Conservation (phyloP, 2,113 vertebrate species). For the Probosciger aterrimus region DNA sequence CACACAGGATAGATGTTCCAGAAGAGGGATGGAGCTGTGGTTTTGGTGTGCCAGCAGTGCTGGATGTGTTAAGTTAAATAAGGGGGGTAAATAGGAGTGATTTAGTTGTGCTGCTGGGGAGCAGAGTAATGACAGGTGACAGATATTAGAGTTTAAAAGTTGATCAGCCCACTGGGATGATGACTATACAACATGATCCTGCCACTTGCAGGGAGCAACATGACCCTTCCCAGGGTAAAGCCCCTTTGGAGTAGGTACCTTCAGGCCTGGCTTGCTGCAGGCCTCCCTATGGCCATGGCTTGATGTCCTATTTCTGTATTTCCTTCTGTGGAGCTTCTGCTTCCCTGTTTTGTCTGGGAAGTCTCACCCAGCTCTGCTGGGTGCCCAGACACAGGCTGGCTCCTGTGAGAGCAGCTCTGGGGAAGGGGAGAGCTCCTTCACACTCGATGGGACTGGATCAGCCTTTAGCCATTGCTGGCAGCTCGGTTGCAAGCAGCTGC, state of each 20-base stretch:
- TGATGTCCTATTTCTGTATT: neutral
- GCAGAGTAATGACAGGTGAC: neutral
- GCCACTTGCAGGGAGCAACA: neutral
- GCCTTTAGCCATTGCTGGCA: neutral
- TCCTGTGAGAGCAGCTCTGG: neutral
- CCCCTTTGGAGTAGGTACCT: neutral
- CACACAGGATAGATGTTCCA: neutral
- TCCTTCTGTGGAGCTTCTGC: neutral
- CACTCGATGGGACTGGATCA: neutral
- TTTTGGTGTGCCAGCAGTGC: neutral
- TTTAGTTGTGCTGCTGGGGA: neutral
- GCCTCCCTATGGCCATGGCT: neutral
- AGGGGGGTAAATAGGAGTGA: neutral
- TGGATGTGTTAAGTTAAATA: neutral
- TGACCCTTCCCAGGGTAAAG: neutral
- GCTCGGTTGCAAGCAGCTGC: neutral
- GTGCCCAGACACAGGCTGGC: neutral
- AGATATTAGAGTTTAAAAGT: neutral
- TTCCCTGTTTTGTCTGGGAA: neutral
- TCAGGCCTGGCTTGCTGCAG: neutral
- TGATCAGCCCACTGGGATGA: neutral
- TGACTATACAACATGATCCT: neutral
- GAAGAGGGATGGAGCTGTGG: neutral
- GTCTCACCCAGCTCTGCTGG: neutral
- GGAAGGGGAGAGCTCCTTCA: neutral